These are phyloP conservation scores for Scytalopus superciliaris DNA, from an alignment of 2,113 vertebrate genomes.

Conservation along the genomic window DNA sequence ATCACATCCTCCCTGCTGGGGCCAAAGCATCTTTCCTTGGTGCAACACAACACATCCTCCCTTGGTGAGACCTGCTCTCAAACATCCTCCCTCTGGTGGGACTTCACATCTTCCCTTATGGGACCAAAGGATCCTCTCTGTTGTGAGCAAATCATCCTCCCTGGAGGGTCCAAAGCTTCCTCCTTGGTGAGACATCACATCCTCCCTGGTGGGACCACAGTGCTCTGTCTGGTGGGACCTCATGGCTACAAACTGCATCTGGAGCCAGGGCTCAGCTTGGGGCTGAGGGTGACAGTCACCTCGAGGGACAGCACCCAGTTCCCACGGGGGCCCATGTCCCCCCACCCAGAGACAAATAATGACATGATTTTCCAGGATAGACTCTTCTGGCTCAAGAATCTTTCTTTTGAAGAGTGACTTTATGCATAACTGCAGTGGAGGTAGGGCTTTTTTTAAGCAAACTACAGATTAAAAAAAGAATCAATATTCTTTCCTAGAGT, in stretches of 20 bases:
- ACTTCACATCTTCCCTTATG: neutral
- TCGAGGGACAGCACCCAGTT: neutral
- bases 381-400: too few relatives aligned
- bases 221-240: neutral
- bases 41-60: neutral
- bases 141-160: neutral
- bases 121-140: neutral
- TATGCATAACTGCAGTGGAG: neutral
- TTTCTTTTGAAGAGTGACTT: neutral
- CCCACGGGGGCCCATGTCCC: fast-evolving
- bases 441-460: neutral
- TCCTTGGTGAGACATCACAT: neutral
- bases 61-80: neutral
- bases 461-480: neutral
- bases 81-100: neutral
- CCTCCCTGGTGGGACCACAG: neutral
- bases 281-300: neutral
- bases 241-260: fast-evolving
- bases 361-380: neutral
- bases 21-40: neutral
- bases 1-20: neutral
- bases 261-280: neutral
- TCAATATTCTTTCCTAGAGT: neutral
- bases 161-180: neutral
- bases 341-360: neutral